Conservation (phyloP, 1,140 invertebrate genomes). For the Zaprionus gabonicus region DNA sequence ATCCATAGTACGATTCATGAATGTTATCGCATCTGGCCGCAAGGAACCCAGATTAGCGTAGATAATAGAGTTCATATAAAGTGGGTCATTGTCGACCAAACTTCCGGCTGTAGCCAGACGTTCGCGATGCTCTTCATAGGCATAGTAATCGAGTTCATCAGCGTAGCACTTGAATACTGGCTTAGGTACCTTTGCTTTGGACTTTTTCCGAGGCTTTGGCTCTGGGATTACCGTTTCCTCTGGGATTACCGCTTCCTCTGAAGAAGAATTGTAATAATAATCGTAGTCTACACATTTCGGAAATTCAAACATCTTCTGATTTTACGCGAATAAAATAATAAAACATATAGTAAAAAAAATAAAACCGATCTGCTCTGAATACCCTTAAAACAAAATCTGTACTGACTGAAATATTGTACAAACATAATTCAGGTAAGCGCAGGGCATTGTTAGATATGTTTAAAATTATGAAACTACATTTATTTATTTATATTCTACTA, state of each 20-base stretch:
- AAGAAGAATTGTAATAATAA: neutral
- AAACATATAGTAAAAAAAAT: neutral
- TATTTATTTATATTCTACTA: too few species aligned
- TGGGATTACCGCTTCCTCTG: neutral
- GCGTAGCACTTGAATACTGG: neutral
- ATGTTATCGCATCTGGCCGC: constrained; percentile 51
- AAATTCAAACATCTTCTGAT: constrained; percentile 1
- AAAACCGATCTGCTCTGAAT: neutral
- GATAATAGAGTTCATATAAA: constrained; percentile 42
- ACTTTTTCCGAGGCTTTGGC: neutral
- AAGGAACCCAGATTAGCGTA: constrained; percentile 37
- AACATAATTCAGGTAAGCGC: too few species aligned
- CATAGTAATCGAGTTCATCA: neutral
- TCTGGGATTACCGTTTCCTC: neutral
- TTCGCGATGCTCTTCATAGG: constrained; percentile 62
- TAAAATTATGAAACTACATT: too few species aligned
- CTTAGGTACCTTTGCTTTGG: constrained; percentile 11
- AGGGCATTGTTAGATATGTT: neutral
- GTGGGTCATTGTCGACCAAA: constrained; percentile 44
- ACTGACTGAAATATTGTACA: neutral
- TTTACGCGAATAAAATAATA: neutral
- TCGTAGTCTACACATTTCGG: neutral
- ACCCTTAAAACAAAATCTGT: neutral
- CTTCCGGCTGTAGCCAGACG: constrained; percentile 42
- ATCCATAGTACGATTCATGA: constrained; percentile 60